Evolutionary conservation across 2,113 vertebrate genomes (phyloP).

Genomic region (Raja brachyura): DNA sequence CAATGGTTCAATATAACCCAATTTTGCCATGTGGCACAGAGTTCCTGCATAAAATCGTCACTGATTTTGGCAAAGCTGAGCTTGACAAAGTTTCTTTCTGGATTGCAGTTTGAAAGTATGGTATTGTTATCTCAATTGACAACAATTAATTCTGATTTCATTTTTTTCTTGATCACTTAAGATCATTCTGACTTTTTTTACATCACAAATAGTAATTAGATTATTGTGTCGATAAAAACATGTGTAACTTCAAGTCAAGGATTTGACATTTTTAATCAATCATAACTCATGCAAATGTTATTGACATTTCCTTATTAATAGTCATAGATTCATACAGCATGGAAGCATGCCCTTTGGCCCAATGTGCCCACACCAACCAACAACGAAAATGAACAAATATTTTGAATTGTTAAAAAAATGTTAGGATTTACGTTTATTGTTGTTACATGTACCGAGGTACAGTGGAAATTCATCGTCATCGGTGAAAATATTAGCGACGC

Average conservation of each 20-base stretch:
- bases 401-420: not conserved
- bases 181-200: not conserved
- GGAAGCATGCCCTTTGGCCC: too few relatives aligned
- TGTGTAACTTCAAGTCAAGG: not conserved
- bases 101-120: not conserved
- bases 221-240: not conserved
- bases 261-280: conserved; percentile 1
- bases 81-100: not conserved
- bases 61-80: not conserved
- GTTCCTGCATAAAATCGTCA: not conserved
- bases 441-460: too few relatives aligned
- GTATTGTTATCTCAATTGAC: not conserved
- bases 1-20: too few relatives aligned
- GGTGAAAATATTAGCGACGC: too few relatives aligned
- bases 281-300: not conserved
- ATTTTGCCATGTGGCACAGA: not conserved
- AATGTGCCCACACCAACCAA: too few relatives aligned
- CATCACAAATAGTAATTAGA: not conserved
- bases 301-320: not conserved
- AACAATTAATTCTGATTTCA: not conserved
- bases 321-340: too few relatives aligned
- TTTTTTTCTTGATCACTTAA: not conserved
- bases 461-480: too few relatives aligned
- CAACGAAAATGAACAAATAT: not conserved
- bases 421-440: too few relatives aligned